A percentile compares a stretch with the other conserved stretches of the same genome.
Evolutionary conservation across 2,113 vertebrate genomes (phyloP).

Genomic region (Syrrhaptes paradoxus): DNA sequence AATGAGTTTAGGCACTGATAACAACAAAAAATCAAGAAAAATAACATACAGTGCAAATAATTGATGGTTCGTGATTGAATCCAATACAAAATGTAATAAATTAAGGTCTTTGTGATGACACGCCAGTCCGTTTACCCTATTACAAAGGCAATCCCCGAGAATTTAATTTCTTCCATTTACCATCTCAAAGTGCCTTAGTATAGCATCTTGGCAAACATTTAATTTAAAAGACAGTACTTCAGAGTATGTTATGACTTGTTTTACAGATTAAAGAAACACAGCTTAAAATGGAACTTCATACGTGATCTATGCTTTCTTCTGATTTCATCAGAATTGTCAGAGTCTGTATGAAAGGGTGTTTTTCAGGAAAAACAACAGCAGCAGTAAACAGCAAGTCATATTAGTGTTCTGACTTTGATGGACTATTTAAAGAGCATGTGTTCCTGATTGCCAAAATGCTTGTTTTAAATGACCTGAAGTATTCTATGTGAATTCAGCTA

Average conservation of each 20-base stretch:
- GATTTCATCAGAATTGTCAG: not conserved
- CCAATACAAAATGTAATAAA: not conserved
- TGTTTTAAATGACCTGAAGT: slow-evolving; percentile 22
- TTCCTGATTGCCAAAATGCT: not conserved
- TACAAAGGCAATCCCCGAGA: not conserved
- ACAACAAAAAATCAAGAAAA: not conserved
- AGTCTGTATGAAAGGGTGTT: not conserved
- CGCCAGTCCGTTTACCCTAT: not conserved
- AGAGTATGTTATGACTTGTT: not conserved
- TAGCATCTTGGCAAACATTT: not conserved
- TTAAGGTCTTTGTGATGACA: not conserved
- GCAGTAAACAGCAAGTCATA: not conserved
- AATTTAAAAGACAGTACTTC: slow-evolving; percentile 7
- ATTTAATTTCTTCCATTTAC: not conserved
- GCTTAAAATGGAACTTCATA: not conserved
- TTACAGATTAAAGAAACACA: slow-evolving; percentile 3
- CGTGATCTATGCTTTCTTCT: not conserved
- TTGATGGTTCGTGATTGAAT: not conserved
- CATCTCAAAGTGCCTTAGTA: not conserved
- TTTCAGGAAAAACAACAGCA: slow-evolving; percentile 12
- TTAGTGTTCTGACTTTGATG: slow-evolving; percentile 31
- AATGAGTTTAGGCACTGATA: not conserved
- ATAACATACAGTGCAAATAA: not conserved
- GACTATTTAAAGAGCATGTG: slow-evolving; percentile 2
- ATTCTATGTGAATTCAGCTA: not conserved